Conservation (phyloP, 2,888 invertebrate genomes). For the Epinotia bilunana region DNA sequence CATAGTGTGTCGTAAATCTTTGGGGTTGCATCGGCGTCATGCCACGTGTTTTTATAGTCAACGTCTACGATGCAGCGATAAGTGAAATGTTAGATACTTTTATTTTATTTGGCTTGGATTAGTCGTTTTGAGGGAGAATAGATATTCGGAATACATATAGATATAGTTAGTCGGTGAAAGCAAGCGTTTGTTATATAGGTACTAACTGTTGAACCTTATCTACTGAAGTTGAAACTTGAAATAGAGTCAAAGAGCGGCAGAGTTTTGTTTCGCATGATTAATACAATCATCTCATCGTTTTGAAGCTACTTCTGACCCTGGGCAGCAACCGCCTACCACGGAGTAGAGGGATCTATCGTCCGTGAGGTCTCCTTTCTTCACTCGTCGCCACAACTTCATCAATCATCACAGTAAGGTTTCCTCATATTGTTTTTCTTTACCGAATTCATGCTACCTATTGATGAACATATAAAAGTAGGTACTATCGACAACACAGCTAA, state of each 20-base stretch:
- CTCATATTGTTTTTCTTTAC: background rate
- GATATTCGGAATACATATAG: background rate
- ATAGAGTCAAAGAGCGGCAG: no score
- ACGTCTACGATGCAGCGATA: constrained; percentile 68
- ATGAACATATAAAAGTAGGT: background rate
- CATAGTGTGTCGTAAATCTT: constrained; percentile 78
- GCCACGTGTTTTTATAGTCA: constrained; percentile 64
- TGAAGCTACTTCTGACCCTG: background rate
- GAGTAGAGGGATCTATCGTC: no score
- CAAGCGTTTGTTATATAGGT: no score
- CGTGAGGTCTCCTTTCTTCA: no score
- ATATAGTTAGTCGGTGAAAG: background rate
- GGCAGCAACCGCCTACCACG: no score
- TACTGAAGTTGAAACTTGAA: no score
- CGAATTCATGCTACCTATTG: background rate
- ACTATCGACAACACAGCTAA: no score
- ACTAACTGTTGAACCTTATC: no score
- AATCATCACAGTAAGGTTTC: background rate
- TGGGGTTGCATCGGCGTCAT: constrained; percentile 67
- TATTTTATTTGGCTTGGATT: constrained; percentile 30
- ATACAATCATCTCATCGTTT: background rate
- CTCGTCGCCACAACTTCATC: background rate
- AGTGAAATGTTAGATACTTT: constrained; percentile 52
- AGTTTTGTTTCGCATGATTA: no score
- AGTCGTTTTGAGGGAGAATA: constrained; percentile 8